These are phyloP conservation scores for Nasonia longicornis DNA, from an alignment of 1,140 invertebrate genomes.

Conservation along the genomic window DNA sequence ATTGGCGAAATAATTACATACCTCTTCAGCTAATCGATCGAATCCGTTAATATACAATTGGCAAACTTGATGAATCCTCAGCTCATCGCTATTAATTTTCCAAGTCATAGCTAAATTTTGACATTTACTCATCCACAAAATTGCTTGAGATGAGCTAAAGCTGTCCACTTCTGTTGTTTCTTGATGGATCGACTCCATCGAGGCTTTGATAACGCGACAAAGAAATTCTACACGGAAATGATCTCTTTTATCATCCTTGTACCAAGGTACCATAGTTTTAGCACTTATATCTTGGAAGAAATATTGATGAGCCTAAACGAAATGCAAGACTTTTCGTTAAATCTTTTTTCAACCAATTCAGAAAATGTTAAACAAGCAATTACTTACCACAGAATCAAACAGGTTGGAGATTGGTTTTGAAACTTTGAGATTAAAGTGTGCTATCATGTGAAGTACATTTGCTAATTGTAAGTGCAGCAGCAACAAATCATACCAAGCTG, in stretches of 20 bases:
- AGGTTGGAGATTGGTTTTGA: slow-evolving; percentile 79
- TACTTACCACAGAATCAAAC: slow-evolving; percentile 79
- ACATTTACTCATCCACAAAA: slow-evolving; percentile 78
- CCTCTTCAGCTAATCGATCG: slow-evolving; percentile 82
- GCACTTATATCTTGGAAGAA: slow-evolving; percentile 69
- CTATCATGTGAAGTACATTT: slow-evolving; percentile 81
- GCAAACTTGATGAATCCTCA: slow-evolving; percentile 82
- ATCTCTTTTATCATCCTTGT: slow-evolving; percentile 68
- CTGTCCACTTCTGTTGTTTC: slow-evolving; percentile 69
- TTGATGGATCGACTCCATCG: slow-evolving; percentile 73
- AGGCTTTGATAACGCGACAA: slow-evolving; percentile 74
- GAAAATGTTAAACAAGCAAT: slow-evolving; percentile 44
- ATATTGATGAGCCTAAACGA: slow-evolving; percentile 67
- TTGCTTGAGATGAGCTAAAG: slow-evolving; percentile 72
- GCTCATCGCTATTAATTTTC: slow-evolving; percentile 81
- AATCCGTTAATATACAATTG: slow-evolving; percentile 83
- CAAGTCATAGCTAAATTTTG: slow-evolving; percentile 81
- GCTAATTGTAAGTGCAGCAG: slow-evolving; percentile 84
- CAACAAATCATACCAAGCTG: slow-evolving; percentile 81
- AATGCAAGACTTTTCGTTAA: not conserved
- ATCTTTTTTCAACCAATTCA: slow-evolving; percentile 50
- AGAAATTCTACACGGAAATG: slow-evolving; percentile 74
- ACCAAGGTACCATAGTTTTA: slow-evolving; percentile 63
- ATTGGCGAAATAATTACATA: slow-evolving; percentile 57
- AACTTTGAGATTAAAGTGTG: slow-evolving; percentile 81